Evolutionary conservation across 2,113 vertebrate species (phyloP), one percentile per base, ranked within the genome.

Genomic region (Epinephelus fuscoguttatus): DNA sequence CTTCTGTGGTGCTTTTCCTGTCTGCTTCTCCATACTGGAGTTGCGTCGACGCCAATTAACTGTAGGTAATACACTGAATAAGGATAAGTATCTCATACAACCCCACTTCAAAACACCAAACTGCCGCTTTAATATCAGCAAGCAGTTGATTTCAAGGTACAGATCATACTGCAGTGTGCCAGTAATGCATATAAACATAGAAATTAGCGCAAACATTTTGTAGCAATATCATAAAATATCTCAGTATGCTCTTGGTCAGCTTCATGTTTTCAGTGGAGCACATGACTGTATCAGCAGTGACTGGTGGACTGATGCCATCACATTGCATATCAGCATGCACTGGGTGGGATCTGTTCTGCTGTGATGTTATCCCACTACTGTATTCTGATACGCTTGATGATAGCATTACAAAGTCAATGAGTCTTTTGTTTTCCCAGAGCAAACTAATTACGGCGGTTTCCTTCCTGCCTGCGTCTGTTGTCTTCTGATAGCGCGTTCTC

Each of bases 371-470:
- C 75, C 75, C 7, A 3, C 70, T 33, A 17, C 86, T 76, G 87
- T 73, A 55, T 55, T 89, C 84, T 52, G 88, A 92, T 85, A 89
- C 47, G 21, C 55, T 40, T 66, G 83, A 71, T 63, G 87, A 88
- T 89, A 78, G 75, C 82, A 62, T 89, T 83, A 70, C 84, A 87
- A 89, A 87, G 82, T 85, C 89, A 84, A 83, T n/a, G 52, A 73
- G 67, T 52, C 78, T 87, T 90, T 93, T 92, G 89, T 93, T 92
- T 91, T 89, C 80, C 80, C 76, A 42, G 82, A 67, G 75, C 81
- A 79, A 83, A 80, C 89, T 89, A 87, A 92, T 94, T 84, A 88
- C 62, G 3, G 40, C 66, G 0, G 40, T 82, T 94, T 93, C 93
- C 93, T 94, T 91, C 88, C 90, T 78, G 61, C 45, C 78, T 0